phyloP scores from a whole-genome alignment of 2,113 vertebrate genomes.

The Xenus cinereus region DNA sequence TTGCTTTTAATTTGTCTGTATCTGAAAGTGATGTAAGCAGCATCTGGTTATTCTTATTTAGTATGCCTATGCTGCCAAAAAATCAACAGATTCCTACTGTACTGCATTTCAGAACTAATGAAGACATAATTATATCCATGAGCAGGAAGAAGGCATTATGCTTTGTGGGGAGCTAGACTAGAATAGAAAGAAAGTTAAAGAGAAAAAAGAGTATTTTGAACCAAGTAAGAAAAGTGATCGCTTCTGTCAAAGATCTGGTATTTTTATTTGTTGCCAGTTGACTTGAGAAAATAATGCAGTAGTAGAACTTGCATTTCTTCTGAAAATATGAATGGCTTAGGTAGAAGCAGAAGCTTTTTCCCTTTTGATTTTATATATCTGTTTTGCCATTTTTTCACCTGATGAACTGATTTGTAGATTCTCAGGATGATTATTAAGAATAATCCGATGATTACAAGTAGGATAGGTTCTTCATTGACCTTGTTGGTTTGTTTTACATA shows the following conservation, averaged over 20 bases:
- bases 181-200: constrained; percentile 20
- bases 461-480: not conserved
- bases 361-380: not conserved
- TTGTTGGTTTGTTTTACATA: not conserved
- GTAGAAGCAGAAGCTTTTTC: not conserved
- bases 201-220: constrained; percentile 19
- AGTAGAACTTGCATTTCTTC: not conserved
- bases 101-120: constrained; percentile 67
- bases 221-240: not conserved
- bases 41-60: constrained; percentile 67
- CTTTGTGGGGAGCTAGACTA: constrained; percentile 42
- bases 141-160: constrained; percentile 61
- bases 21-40: constrained; percentile 64
- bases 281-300: not conserved
- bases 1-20: constrained; percentile 63
- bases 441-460: not conserved
- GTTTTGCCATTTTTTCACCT: not conserved
- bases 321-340: not conserved
- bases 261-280: not conserved
- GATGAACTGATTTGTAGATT: not conserved
- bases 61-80: constrained; percentile 55
- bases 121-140: constrained; percentile 65
- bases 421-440: not conserved
- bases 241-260: not conserved
- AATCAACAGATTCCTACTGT: constrained; percentile 62